Base-by-base conservation (phyloP, 2,113 vertebrate species). In the Enhydra lutris region DNA sequence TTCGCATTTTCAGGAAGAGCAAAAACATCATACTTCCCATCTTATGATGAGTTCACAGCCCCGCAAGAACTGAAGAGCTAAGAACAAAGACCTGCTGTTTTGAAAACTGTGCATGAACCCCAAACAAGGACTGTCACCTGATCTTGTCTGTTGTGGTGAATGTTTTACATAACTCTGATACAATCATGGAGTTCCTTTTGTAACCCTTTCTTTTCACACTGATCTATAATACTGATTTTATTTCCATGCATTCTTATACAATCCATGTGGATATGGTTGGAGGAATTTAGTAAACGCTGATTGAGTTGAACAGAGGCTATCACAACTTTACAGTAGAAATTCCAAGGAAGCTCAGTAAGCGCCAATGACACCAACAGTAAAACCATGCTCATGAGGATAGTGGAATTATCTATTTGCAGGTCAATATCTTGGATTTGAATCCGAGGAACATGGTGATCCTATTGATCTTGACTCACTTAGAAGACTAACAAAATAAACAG, bases 41-140 rank as follows among this genome's bases (percentile, higher is more conserved):
- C 69, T 73, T 74, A 81, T 18, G 52, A 95, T 84, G 61, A 73
- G 34, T 88, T 91, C 57, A 61, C 52, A 71, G 59, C 31, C 4
- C 63, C 31, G 0, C 8, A 59, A 95, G 71, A 65, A 92, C 21
- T 61, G 21, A 91, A 78, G 50, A 67, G 13, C 76, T 91, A 57
- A 93, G 81, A 91, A 94, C 24, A 93, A 73, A 82, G 4, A 2
- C 55, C 52, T 89, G 78, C 81, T 95, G 71, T 82, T 97, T 52
- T 65, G 94, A 94, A 96, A 95, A 87, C 15, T 95, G 86, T 63
- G 29, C 36, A 10, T 20, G 55, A 91, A 74, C n/a, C 52, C 47
- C 63, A 45, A 90, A 65, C 15, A 52, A 59, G 52, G 71, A 78
- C 20, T n/a, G 14, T 14, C 63, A 93, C 57, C 34, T 47, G 92